Conservation (phyloP, 1,140 invertebrate genomes). For the Megathymus violae region DNA sequence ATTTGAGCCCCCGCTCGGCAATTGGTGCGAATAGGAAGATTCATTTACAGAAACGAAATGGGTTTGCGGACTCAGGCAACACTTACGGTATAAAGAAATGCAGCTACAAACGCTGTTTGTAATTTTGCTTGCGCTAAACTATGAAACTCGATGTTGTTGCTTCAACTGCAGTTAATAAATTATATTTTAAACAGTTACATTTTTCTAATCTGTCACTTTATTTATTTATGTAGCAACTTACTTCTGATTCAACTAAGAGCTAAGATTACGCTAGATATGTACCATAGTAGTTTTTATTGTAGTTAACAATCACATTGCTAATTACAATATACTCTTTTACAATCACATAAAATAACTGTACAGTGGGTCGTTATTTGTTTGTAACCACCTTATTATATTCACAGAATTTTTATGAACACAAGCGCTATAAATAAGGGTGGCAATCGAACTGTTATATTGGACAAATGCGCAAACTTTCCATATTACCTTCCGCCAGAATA, state of each 20-base stretch:
- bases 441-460: constrained; percentile 12
- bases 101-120: background rate
- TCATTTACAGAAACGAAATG: constrained; percentile 46
- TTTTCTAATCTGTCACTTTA: too few species aligned
- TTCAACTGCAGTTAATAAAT: background rate
- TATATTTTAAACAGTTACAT: too few species aligned
- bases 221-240: too few species aligned
- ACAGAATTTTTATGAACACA: background rate
- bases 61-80: constrained; percentile 29
- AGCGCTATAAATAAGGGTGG: constrained; percentile 8
- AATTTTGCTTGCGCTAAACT: background rate
- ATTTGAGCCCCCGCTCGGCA: constrained; percentile 40
- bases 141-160: background rate
- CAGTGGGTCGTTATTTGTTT: background rate
- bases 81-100: constrained; percentile 22
- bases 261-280: too few species aligned
- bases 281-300: too few species aligned
- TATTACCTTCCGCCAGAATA: constrained; percentile 28
- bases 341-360: too few species aligned
- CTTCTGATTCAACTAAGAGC: too few species aligned
- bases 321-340: too few species aligned
- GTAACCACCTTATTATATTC: background rate
- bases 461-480: constrained; percentile 27
- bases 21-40: constrained; percentile 49
- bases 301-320: too few species aligned